Evolutionary conservation across 2,797 vertebrate genomes (phyloP), one percentile per base, ranked within the genome.

Genomic region (Gymnodraco acuticeps): DNA sequence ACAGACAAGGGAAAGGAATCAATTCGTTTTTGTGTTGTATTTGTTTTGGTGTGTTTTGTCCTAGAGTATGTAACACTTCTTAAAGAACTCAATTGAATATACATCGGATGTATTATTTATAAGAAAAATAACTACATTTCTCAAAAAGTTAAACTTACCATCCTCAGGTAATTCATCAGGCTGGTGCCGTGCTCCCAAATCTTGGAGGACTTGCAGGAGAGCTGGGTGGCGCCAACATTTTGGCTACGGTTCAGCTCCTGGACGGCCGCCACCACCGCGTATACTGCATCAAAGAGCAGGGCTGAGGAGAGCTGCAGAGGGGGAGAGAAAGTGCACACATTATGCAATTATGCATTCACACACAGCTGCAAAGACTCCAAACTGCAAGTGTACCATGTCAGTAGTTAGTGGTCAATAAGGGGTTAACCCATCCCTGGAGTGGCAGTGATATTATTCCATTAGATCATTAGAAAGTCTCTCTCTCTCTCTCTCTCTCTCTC

Each of bases 161-260:
- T 99, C 93, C 98, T 95, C 89, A 99, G 95, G 93, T 99, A 99
- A 94, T 99, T 99, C 98, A 99, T 99, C 81, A 99, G 95, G 92
- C 98, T 99, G 88, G 98, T 99, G 76, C 98, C 98, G 0, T 99
- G 98, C 90, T 98, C 98, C 98, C 98, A 99, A 92, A 99, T 99
- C 94, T 99, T 99, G 33, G 98, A 96, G 0, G 98, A 99, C 87
- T 97, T 97, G 31, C 98, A 99, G 83, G 97, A 99, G 85, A 99
- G 95, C 77, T 98, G 97, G 83, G 97, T 99, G 77, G 97, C 97
- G 0, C 98, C 98, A 0, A 99, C 98, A 74, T 99, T 98, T 91
- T 99, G 98, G 94, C 98, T 99, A 46, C 97, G 96, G 94, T 99
- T 99, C 88, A 99, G 85, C 91, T 99, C 97, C 89, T 99, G 98